Conservation (phyloP, 2,797 vertebrate species). For the Sebastes variabilis region DNA sequence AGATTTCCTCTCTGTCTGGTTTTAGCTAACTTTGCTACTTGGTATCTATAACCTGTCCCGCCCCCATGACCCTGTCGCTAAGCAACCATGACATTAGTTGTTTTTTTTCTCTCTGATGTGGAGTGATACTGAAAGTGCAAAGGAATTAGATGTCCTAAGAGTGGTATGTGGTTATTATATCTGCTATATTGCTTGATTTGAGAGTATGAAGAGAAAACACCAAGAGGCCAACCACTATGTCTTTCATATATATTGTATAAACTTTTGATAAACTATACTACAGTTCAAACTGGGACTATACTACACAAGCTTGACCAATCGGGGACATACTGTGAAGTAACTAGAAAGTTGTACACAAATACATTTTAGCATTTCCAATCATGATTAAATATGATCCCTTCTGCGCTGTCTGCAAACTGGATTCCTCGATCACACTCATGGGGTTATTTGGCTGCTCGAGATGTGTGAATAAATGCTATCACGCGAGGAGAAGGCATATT, state of each 20-base stretch:
- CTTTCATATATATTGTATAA: background rate
- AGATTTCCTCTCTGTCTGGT: no score
- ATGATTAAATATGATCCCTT: background rate
- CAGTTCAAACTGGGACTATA: background rate
- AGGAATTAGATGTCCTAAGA: background rate
- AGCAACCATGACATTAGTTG: no score
- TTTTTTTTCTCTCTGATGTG: no score
- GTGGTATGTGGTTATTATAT: no score
- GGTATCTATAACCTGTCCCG: no score
- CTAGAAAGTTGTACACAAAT: background rate
- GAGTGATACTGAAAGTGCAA: background rate
- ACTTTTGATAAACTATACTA: background rate
- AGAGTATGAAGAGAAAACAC: background rate
- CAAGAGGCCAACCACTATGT: background rate
- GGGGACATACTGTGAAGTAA: background rate
- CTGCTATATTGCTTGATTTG: no score
- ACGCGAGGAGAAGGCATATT: constrained; percentile 14
- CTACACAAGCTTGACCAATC: background rate
- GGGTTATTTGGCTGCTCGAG: background rate
- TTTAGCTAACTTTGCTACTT: no score
- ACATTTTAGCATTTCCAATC: background rate
- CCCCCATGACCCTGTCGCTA: no score
- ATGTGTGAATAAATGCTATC: constrained; percentile 10
- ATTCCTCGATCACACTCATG: background rate
- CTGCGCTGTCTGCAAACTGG: background rate